Conservation (phyloP, 2,888 invertebrate species). For the Drosophila parthenogenetica region DNA sequence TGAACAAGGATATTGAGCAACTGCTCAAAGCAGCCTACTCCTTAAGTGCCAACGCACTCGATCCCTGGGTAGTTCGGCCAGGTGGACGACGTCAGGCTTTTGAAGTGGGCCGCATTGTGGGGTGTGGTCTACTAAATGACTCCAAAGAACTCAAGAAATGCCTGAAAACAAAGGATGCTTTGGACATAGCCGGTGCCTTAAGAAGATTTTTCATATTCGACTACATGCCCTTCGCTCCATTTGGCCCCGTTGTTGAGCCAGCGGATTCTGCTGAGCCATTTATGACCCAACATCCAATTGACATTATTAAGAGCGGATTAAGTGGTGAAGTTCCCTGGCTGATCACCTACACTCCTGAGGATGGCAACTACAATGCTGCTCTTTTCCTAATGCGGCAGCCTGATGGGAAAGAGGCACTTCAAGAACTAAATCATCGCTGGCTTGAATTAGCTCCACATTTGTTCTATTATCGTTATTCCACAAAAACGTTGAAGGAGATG, state of each 20-base stretch:
- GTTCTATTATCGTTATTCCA: constrained; percentile 27
- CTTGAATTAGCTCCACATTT: constrained; percentile 41
- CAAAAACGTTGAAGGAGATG: constrained; percentile 23
- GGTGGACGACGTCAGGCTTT: constrained; percentile 87
- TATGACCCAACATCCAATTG: constrained; percentile 88
- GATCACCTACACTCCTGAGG: constrained; percentile 85
- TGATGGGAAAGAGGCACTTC: constrained; percentile 24
- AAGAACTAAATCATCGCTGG: constrained; percentile 40
- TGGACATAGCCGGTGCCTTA: constrained; percentile 30
- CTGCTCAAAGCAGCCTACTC: constrained; percentile 83
- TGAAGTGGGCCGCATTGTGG: constrained; percentile 87
- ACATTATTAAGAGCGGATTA: constrained; percentile 87
- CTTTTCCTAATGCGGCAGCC: constrained; percentile 13
- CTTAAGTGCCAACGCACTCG: constrained; percentile 89
- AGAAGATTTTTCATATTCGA: constrained; percentile 85
- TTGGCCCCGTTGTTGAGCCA: constrained; percentile 90
- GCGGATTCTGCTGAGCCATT: constrained; percentile 86
- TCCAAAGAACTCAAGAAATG: constrained; percentile 86
- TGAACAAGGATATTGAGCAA: constrained; percentile 86
- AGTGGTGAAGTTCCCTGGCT: constrained; percentile 90
- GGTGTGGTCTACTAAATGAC: constrained; percentile 87
- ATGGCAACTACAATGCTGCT: constrained; percentile 41
- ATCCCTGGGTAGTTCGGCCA: constrained; percentile 87
- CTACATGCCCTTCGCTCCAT: constrained; percentile 90
- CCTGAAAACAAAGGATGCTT: constrained; percentile 25